Percentiles rank a stretch among this genome's conserved stretches.
phyloP scores from a whole-genome alignment of 2,888 invertebrate genomes.

The Charanyca ferruginea region DNA sequence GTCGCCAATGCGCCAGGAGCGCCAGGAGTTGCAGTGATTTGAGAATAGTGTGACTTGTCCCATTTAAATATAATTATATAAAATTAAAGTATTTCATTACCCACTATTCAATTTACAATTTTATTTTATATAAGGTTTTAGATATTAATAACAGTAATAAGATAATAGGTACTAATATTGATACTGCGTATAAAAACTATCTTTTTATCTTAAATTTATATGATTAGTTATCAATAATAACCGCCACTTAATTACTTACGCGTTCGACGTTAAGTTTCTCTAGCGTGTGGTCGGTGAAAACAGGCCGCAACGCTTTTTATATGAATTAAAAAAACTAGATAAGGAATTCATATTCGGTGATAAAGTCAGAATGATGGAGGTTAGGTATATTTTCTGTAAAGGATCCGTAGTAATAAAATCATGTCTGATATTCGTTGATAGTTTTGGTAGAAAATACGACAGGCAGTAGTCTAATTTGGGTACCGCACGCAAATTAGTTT shows the following conservation, averaged over 20 bases:
- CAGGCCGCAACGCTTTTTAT: slow-evolving; percentile 24
- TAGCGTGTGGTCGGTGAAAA: slow-evolving; percentile 55
- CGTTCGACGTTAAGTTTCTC: slow-evolving; percentile 46
- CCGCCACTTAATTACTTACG: slow-evolving; percentile 23
- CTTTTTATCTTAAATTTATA: background rate
- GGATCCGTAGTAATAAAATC: background rate
- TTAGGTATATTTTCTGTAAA: background rate
- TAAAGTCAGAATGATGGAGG: slow-evolving; percentile 15
- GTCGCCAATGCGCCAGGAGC: too few relatives aligned
- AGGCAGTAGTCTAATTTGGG: too few relatives aligned
- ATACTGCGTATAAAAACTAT: background rate
- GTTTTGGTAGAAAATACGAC: too few relatives aligned
- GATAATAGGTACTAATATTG: background rate
- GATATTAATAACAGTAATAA: background rate
- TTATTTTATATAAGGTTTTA: too few relatives aligned
- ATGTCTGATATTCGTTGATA: background rate
- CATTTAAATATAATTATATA: too few relatives aligned
- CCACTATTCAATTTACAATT: too few relatives aligned
- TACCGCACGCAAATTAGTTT: too few relatives aligned
- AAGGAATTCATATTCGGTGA: slow-evolving; percentile 36
- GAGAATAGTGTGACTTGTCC: too few relatives aligned
- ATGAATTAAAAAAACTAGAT: slow-evolving; percentile 44
- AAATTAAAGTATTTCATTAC: too few relatives aligned
- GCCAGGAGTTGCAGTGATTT: too few relatives aligned
- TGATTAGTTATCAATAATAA: slow-evolving; percentile 17